phyloP scores from a whole-genome alignment of 2,113 vertebrate genomes.

The Zosterops japonicus region DNA sequence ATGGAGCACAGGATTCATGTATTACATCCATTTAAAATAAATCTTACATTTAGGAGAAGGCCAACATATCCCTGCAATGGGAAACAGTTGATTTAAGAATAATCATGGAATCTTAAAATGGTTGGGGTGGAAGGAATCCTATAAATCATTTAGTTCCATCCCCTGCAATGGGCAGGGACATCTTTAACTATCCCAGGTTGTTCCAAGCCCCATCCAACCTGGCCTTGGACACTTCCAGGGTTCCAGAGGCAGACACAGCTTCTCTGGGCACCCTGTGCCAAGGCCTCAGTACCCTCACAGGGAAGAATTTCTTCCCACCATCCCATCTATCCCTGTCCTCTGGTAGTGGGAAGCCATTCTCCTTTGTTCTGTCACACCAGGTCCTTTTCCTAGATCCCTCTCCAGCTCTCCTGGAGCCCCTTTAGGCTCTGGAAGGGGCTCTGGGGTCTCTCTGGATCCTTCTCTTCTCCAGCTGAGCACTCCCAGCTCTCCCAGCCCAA shows the following conservation, averaged over 20 bases:
- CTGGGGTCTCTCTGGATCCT: neutral
- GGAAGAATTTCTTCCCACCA: accelerated
- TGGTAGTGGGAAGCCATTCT: neutral
- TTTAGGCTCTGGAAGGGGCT: neutral
- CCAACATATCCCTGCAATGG: accelerated
- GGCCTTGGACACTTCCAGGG: neutral
- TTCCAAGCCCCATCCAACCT: accelerated
- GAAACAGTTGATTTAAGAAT: neutral
- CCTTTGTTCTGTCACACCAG: neutral
- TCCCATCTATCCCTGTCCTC: neutral
- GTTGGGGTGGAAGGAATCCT: neutral
- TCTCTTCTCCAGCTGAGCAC: neutral
- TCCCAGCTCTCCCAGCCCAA: neutral
- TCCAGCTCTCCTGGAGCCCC: neutral
- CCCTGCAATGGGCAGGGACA: no score
- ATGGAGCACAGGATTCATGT: neutral
- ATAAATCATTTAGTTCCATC: accelerated
- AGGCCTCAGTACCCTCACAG: accelerated
- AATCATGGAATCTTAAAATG: neutral
- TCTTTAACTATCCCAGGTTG: accelerated
- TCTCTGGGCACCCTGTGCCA: accelerated
- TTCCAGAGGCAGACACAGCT: neutral
- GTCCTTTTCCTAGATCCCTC: neutral
- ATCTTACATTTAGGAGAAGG: neutral
- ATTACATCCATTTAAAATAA: neutral